Percentiles rank a stretch among this genome's conserved stretches.
These are phyloP conservation scores for Pachypsylla venusta DNA, from an alignment of 1,140 invertebrate genomes.

Conservation along the genomic window DNA sequence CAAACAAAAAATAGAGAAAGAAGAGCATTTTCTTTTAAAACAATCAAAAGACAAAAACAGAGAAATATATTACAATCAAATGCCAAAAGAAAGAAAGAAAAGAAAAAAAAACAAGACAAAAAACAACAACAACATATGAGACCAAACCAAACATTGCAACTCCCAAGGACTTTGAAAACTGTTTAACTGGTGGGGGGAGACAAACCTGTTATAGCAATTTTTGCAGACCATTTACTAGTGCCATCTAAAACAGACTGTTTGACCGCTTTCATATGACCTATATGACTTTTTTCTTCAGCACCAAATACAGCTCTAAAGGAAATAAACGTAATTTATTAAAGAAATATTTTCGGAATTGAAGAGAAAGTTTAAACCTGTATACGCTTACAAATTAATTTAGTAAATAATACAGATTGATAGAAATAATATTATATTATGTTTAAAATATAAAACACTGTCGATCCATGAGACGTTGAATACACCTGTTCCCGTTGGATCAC, in stretches of 20 bases:
- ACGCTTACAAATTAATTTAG: no score
- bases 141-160: not conserved
- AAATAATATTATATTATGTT: no score
- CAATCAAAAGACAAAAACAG: not conserved
- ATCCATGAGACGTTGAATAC: no score
- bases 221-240: constrained; percentile 99
- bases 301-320: constrained; percentile 78
- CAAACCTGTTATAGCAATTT: constrained; percentile 99
- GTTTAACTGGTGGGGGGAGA: constrained; percentile 26
- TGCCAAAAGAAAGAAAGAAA: not conserved
- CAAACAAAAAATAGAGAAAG: not conserved
- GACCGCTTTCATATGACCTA: constrained; percentile 90
- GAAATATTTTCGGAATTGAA: no score
- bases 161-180: constrained; percentile 6
- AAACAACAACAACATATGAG: not conserved
- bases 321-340: no score
- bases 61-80: not conserved
- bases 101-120: not conserved
- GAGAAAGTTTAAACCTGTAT: no score
- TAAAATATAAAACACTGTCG: no score
- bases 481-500: no score
- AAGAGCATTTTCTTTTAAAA: constrained; percentile 3
- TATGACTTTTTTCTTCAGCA: constrained; percentile 86
- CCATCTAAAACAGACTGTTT: constrained; percentile 98
- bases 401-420: no score